Base-by-base conservation (phyloP, 2,113 vertebrate species). In the Macquaria ambigua region DNA sequence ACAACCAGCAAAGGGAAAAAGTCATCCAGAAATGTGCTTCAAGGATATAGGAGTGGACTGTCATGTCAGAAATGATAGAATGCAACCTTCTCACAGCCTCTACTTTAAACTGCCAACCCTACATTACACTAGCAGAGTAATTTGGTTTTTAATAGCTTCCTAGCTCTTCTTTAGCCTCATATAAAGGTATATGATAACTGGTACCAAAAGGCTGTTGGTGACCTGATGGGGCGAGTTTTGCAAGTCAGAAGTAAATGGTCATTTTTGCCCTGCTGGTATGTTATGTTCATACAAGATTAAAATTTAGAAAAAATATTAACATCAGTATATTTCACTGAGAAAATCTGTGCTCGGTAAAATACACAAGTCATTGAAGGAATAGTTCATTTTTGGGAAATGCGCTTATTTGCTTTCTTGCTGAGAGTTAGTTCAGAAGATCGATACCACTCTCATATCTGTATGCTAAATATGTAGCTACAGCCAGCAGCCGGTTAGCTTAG, bases 121-220 rank as follows among this genome's bases (percentile, higher is more conserved):
- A 77, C 76, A 43, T 78, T 79, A 87, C 83, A 70, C 61, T 53
- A n/a, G 70, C 64, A 72, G 53, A 56, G 70, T 68, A 76, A 63
- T 87, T 82, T 71, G 77, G 52, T 66, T 90, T 53, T 82, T 66
- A 90, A 90, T 73, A 34, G 74, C 79, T 43, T 59, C 74, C 70
- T 0, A 28, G 56, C 80, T 86, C 31, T 6, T 66, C 43, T 59
- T 39, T 37, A 41, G 66, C 48, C 41, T 46, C 79, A 39, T 55
- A 23, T 59, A 18, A 18, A 4, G 21, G 7, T 5, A 59, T 25
- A 59, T 46, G 80, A 85, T 68, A 21, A 83, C 62, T 56, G 41
- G 74, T 64, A 81, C n/a, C 28, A 31, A 64, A 56, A 68, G 71
- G 9, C 3, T 3, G 23, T 52, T 56, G n/a, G 70, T 6, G 31